Conservation (phyloP, 2,113 vertebrate species). For the Rhegmatorhina hoffmannsi region DNA sequence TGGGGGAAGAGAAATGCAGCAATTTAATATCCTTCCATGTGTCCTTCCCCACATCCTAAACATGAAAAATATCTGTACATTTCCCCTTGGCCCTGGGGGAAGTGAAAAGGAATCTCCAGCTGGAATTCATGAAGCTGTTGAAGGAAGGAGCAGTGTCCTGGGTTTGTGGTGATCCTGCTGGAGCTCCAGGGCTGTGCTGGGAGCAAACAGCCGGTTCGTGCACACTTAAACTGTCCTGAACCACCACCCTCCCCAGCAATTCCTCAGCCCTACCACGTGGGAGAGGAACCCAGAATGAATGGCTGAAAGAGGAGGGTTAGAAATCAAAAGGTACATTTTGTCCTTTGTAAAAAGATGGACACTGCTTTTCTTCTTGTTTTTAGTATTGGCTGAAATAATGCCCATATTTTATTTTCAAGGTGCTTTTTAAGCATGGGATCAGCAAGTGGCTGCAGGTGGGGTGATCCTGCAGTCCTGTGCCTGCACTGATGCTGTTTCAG, state of each 20-base stretch:
- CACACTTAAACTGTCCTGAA: conserved; percentile 54
- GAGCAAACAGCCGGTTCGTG: conserved; percentile 53
- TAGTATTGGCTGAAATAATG: neutral
- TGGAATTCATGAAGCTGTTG: conserved; percentile 35
- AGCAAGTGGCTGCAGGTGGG: neutral
- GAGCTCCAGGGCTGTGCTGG: neutral
- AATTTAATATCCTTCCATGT: neutral
- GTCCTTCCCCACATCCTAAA: conserved; percentile 31
- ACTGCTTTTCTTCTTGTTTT: neutral
- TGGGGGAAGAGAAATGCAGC: neutral
- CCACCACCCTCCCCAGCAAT: conserved; percentile 4
- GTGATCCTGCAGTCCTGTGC: neutral
- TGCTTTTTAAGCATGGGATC: neutral
- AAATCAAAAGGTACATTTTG: conserved; percentile 14
- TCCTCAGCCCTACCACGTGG: conserved; percentile 43
- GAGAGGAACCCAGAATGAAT: conserved; percentile 32
- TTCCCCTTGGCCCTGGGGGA: conserved; percentile 19
- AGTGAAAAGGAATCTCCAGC: conserved; percentile 42
- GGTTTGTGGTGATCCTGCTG: neutral
- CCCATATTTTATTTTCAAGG: neutral
- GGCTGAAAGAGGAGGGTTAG: neutral
- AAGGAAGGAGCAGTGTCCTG: neutral
- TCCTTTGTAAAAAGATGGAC: neutral
- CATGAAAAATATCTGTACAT: conserved; percentile 23
- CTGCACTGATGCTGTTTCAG: neutral